phyloP scores from a whole-genome alignment of 2,888 invertebrate genomes.

The Callosobruchus maculatus region DNA sequence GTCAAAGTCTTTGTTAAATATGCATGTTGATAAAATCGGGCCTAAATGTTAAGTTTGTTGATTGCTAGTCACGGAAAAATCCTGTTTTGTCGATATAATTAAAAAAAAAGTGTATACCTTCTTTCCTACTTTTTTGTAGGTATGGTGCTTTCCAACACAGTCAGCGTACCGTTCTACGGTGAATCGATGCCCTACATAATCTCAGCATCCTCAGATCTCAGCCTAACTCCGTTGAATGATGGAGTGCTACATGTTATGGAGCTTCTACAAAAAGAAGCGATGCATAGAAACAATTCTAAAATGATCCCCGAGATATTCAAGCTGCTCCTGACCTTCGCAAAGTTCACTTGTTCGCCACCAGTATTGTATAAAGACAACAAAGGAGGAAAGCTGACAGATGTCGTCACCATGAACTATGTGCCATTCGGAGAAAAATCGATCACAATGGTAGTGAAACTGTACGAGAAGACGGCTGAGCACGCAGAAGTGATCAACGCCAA shows the following conservation, averaged over 20 bases:
- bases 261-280: constrained; percentile 75
- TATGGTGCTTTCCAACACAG: constrained; percentile 62
- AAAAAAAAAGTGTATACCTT: too few relatives aligned
- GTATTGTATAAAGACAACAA: constrained; percentile 53
- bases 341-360: constrained; percentile 68
- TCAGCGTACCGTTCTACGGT: constrained; percentile 76
- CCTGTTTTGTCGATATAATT: too few relatives aligned
- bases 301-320: constrained; percentile 68
- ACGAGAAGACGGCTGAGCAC: constrained; percentile 69
- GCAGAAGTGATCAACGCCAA: constrained; percentile 67
- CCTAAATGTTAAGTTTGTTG: too few relatives aligned
- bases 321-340: constrained; percentile 62
- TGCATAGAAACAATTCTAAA: constrained; percentile 53
- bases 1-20: too few relatives aligned
- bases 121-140: too few relatives aligned
- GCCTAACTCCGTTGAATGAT: constrained; percentile 79
- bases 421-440: constrained; percentile 82
- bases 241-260: constrained; percentile 84
- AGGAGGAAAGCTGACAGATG: constrained; percentile 61
- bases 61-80: too few relatives aligned
- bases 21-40: too few relatives aligned
- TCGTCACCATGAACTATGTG: constrained; percentile 78
- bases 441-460: constrained; percentile 69
- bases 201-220: constrained; percentile 66
- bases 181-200: constrained; percentile 80